These are phyloP conservation scores for Corydoras maculifer DNA, from an alignment of 2,113 vertebrate species.

Conservation along the genomic window DNA sequence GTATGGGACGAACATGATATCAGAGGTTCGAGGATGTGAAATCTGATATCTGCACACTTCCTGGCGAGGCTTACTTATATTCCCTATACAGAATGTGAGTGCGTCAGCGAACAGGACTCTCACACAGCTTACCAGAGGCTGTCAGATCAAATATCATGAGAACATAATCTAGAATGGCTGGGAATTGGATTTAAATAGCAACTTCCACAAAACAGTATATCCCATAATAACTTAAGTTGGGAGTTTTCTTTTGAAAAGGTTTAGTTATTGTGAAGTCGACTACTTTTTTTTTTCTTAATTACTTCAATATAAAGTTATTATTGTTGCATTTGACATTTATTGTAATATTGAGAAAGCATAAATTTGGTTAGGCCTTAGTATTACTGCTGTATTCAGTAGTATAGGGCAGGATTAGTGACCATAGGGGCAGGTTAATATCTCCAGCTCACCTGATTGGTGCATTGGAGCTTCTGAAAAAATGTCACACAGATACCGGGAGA, in stretches of 20 bases:
- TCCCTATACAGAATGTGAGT: constrained; percentile 1
- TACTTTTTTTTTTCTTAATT: neutral
- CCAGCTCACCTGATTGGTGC: no score
- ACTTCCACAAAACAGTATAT: neutral
- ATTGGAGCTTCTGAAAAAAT: no score
- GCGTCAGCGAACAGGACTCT: constrained; percentile 3
- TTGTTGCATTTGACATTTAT: no score
- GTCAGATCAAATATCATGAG: constrained; percentile 11
- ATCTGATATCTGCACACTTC: neutral
- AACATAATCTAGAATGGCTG: constrained; percentile 19
- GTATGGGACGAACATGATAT: neutral
- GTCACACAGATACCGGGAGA: no score
- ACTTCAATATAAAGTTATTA: no score
- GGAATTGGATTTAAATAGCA: constrained; percentile 7
- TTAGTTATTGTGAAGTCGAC: neutral
- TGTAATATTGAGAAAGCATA: no score
- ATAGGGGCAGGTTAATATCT: no score
- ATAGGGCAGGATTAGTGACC: no score
- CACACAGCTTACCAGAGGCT: constrained; percentile 10
- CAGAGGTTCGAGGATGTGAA: constrained; percentile 5
- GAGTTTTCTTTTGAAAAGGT: neutral
- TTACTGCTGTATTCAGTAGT: no score
- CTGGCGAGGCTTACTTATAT: constrained; percentile 1
- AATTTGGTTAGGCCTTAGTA: no score
- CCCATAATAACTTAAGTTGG: constrained; percentile 4